A percentile compares a stretch with the other conserved stretches of the same genome.
Conservation (phyloP, 2,888 invertebrate genomes). For the Nymphalis c-album region DNA sequence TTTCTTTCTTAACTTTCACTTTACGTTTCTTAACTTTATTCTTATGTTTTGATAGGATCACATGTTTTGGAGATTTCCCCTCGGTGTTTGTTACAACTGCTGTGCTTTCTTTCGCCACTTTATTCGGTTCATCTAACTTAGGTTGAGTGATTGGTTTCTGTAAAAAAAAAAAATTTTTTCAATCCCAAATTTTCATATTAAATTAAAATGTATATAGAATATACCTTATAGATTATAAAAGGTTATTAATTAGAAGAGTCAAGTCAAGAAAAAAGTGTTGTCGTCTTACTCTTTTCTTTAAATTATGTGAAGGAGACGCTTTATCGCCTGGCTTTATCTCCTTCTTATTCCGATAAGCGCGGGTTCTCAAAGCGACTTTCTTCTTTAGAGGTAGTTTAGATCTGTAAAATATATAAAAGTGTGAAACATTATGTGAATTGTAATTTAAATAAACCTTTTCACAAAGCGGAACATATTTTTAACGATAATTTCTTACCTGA, state of each 20-base stretch:
- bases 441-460: too few relatives aligned
- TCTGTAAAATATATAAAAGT: slow-evolving; percentile 60
- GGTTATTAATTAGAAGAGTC: too few relatives aligned
- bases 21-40: slow-evolving; percentile 78
- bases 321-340: slow-evolving; percentile 69
- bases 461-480: too few relatives aligned
- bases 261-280: neutral
- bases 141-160: slow-evolving; percentile 67
- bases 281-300: slow-evolving; percentile 70
- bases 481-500: slow-evolving; percentile 64
- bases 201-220: too few relatives aligned
- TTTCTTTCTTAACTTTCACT: slow-evolving; percentile 85
- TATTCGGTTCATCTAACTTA: slow-evolving; percentile 63
- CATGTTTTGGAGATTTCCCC: slow-evolving; percentile 81
- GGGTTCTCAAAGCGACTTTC: slow-evolving; percentile 86
- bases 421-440: too few relatives aligned
- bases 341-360: slow-evolving; percentile 81
- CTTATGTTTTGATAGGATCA: slow-evolving; percentile 75
- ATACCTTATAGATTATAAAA: too few relatives aligned
- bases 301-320: slow-evolving; percentile 68
- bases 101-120: slow-evolving; percentile 69
- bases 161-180: slow-evolving; percentile 17
- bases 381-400: slow-evolving; percentile 93
- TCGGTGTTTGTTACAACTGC: slow-evolving; percentile 74
- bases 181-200: neutral